These are phyloP conservation scores for Trachythela sp. DNA, from an alignment of 64 coral and sea anemone genomes.

Conservation along the genomic window DNA sequence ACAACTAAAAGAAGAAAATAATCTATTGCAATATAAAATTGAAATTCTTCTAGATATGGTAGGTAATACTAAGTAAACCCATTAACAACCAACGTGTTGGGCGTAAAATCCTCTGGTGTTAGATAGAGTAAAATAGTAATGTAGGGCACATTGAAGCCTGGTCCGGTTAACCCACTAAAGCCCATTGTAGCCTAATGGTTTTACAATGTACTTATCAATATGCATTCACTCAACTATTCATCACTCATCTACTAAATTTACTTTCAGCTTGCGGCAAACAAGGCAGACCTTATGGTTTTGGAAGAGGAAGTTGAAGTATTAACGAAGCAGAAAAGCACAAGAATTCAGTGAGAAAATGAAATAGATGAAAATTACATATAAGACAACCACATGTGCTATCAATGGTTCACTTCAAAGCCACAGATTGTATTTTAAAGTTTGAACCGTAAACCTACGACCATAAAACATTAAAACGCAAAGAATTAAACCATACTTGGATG, in stretches of 20 bases:
- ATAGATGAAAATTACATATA: neutral
- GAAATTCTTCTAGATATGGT: slow-evolving; percentile 25
- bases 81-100: neutral
- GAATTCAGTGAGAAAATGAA: neutral
- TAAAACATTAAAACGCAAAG: too few species aligned
- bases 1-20: slow-evolving; percentile 16
- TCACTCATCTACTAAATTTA: neutral
- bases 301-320: slow-evolving; percentile 2
- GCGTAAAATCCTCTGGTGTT: too few species aligned
- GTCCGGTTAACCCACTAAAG: too few species aligned
- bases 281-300: slow-evolving; percentile 5
- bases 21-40: slow-evolving; percentile 15
- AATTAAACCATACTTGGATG: too few species aligned
- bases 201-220: neutral
- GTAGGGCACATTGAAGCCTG: too few species aligned
- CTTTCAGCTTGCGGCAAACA: slow-evolving; percentile 27
- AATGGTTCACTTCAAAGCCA: too few species aligned
- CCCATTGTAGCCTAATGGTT: neutral
- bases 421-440: too few species aligned
- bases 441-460: too few species aligned
- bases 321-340: slow-evolving; percentile 3
- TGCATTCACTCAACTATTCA: neutral
- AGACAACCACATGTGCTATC: too few species aligned
- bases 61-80: neutral
- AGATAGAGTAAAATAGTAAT: too few species aligned